Evolutionary conservation across 2,113 vertebrate species (phyloP).

Genomic region (Thamnophis sirtalis): DNA sequence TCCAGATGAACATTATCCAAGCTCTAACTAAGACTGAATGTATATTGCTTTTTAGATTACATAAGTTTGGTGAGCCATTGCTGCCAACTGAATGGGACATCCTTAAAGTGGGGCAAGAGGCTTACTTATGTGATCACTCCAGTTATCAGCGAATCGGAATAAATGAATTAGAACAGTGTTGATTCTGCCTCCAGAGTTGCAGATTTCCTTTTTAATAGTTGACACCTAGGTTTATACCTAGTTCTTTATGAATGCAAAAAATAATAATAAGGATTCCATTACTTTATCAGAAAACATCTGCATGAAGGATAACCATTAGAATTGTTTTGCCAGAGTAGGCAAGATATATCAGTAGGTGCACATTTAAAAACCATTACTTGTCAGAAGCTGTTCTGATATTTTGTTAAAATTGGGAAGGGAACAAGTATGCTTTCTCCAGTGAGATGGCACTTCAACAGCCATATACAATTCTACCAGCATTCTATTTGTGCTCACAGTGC

Average conservation of each 20-base stretch:
- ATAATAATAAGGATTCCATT: neutral
- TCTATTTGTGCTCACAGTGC: neutral
- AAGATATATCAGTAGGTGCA: neutral
- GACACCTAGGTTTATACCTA: neutral
- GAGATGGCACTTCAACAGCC: neutral
- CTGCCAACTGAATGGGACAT: neutral
- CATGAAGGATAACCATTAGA: neutral
- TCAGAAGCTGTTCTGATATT: too few species aligned
- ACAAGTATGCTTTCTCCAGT: too few species aligned
- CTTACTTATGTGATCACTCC: neutral
- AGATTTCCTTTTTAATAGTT: neutral
- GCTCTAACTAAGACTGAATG: neutral
- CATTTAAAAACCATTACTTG: neutral
- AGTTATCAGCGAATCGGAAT: neutral
- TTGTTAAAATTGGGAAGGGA: too few species aligned
- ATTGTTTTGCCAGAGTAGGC: too few species aligned
- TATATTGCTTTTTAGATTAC: neutral
- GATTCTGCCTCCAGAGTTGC: neutral
- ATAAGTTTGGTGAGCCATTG: neutral
- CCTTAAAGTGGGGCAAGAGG: neutral
- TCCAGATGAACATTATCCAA: neutral
- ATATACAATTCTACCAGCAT: neutral
- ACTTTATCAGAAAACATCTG: neutral
- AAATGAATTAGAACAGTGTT: neutral
- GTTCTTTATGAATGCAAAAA: neutral